Conservation (phyloP, 2,797 vertebrate species). For the Chelon auratus region DNA sequence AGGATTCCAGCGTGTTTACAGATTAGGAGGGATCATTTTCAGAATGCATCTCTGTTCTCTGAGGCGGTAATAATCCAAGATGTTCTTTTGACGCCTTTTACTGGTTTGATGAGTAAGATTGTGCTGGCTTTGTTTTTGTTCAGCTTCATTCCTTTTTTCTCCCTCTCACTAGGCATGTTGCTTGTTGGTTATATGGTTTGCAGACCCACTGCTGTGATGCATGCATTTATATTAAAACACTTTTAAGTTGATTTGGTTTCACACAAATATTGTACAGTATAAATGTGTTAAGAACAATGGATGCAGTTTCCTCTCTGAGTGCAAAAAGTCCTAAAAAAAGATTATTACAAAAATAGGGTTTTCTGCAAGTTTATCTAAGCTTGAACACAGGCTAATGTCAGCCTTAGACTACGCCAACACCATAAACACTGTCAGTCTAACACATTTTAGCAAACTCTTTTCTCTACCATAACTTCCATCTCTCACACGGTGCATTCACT, state of each 20-base stretch:
- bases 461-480: too few species aligned
- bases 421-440: too few species aligned
- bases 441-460: too few species aligned
- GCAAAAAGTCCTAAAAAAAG: conserved; percentile 32
- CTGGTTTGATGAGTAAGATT: conserved; percentile 76
- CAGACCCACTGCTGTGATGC: conserved; percentile 51
- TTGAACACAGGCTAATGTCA: too few species aligned
- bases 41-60: conserved; percentile 75
- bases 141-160: conserved; percentile 14
- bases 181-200: conserved; percentile 55
- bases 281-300: conserved; percentile 23
- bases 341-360: conserved; percentile 22
- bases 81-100: conserved; percentile 83
- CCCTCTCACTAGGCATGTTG: conserved; percentile 15
- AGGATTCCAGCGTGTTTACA: conserved; percentile 81
- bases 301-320: conserved; percentile 27
- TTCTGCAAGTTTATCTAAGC: too few species aligned
- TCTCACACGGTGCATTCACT: too few species aligned
- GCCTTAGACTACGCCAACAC: too few species aligned
- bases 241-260: conserved; percentile 45
- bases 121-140: conserved; percentile 70
- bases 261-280: conserved; percentile 44
- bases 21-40: conserved; percentile 81
- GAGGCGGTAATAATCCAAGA: conserved; percentile 82
- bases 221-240: conserved; percentile 37